These are phyloP conservation scores for Pocillopora meandrina DNA, from an alignment of 92 coral and sea anemone genomes.

Conservation along the genomic window DNA sequence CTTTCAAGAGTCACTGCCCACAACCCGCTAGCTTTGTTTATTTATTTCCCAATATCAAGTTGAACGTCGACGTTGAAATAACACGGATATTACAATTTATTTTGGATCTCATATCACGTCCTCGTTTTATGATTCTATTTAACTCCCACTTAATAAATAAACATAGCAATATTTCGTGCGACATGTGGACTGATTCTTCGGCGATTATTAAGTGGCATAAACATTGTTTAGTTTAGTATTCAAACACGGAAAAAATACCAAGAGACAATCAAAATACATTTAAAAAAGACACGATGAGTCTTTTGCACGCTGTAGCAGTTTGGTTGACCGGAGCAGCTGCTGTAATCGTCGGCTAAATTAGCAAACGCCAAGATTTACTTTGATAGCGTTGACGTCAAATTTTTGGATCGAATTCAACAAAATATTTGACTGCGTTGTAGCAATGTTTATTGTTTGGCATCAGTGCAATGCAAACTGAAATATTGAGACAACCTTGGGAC, in stretches of 20 bases:
- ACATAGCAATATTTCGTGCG: not conserved
- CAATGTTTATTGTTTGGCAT: not conserved
- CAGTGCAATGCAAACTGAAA: not conserved
- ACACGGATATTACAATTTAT: not conserved
- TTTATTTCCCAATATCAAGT: not conserved
- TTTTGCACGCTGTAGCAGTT: no score
- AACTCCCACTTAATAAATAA: not conserved
- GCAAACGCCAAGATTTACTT: not conserved
- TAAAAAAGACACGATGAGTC: no score
- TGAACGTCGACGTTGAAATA: not conserved
- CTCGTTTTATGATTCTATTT: not conserved
- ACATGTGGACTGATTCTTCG: not conserved
- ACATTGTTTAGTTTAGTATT: no score
- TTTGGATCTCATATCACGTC: not conserved
- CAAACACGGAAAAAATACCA: no score
- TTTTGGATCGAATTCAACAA: slow-evolving; percentile 8
- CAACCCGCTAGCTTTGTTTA: not conserved
- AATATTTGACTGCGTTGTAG: not conserved
- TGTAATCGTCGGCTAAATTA: not conserved
- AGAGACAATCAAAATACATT: no score
- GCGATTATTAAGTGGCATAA: no score
- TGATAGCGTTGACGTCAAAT: not conserved
- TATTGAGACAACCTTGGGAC: not conserved
- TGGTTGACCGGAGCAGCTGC: not conserved
- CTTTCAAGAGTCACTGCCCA: no score